Evolutionary conservation across 2,113 vertebrate genomes (phyloP), one percentile per base, ranked within the genome.

Genomic region (Cebidichthys violaceus): DNA sequence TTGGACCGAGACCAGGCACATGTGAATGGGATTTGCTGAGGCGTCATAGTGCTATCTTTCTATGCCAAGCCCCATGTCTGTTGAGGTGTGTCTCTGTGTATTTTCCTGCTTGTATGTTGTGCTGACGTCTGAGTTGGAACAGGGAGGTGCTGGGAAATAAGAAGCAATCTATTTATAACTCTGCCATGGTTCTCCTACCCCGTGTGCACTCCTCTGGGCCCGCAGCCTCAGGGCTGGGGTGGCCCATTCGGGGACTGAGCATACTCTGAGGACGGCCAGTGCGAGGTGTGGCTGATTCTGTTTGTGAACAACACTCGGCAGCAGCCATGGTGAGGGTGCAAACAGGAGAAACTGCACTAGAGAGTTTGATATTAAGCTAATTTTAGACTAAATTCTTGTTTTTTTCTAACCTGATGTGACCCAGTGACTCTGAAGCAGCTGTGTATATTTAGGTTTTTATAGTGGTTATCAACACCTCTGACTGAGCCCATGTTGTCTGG

Each of bases 161-260:
- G 81, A 79, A 79, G 37, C 45, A n/a, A 64, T 90, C 90, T 93
- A 93, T 90, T 92, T 93, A 86, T 93, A 94, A 83, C 81, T 65
- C 43, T 55, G 64, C 85, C 86, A 92, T 88, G 91, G 90, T 93
- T 91, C 81, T 71, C 72, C 41, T 83, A 84, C 52, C 66, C 52
- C 45, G 68, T 69, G 39, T 24, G n/a, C 81, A 84, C 78, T 86
- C 86, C 86, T 86, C 64, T 61, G 82, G 76, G 84, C 41, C 81
- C 4, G 29, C 78, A 54, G 83, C 79, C 76, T 57, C 29, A 43
- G 75, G 81, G 35, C 65, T 9, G 29, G 35, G 74, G 64, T 73
- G 82, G 86, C 78, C 75, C 37, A 1, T 54, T 83, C 45, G 50
- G 87, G 87, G 82, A 87, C 76, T 1, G 27, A 75, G 29, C 39